These are phyloP conservation scores for Silurus glanis DNA, from an alignment of 2,113 vertebrate genomes.

Conservation along the genomic window DNA sequence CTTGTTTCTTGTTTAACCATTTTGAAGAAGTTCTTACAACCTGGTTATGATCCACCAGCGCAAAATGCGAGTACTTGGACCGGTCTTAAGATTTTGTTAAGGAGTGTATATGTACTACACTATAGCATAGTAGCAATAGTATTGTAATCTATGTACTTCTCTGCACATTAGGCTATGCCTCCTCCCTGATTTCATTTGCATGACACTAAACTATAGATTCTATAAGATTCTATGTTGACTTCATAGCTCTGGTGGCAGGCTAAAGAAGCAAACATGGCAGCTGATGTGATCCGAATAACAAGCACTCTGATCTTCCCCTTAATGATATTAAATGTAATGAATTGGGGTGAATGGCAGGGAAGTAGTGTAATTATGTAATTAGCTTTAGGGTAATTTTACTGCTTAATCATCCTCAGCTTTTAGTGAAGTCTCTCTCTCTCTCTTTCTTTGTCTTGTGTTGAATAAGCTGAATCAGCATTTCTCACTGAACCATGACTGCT, in stretches of 20 bases:
- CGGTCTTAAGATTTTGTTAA: too few species aligned
- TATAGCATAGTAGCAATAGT: too few species aligned
- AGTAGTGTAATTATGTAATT: background rate
- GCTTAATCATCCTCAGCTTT: background rate
- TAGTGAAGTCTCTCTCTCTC: background rate
- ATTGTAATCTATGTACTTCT: background rate
- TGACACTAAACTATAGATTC: background rate
- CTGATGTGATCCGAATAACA: background rate
- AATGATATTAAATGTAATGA: background rate
- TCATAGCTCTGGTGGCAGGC: background rate
- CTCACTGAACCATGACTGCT: constrained; percentile 1
- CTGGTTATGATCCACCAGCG: too few species aligned
- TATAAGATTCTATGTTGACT: background rate
- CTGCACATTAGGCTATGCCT: background rate
- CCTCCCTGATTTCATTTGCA: background rate
- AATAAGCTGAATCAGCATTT: constrained; percentile 7
- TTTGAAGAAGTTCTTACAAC: too few species aligned
- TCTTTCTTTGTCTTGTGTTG: background rate
- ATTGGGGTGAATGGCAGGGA: background rate
- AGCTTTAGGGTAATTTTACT: background rate
- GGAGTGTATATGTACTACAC: too few species aligned
- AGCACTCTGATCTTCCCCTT: background rate
- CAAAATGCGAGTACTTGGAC: too few species aligned
- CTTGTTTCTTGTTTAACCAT: too few species aligned
- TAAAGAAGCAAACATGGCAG: background rate